Evolutionary conservation across 2,888 invertebrate species (phyloP).

Genomic region (Balanococcus diminutus): DNA sequence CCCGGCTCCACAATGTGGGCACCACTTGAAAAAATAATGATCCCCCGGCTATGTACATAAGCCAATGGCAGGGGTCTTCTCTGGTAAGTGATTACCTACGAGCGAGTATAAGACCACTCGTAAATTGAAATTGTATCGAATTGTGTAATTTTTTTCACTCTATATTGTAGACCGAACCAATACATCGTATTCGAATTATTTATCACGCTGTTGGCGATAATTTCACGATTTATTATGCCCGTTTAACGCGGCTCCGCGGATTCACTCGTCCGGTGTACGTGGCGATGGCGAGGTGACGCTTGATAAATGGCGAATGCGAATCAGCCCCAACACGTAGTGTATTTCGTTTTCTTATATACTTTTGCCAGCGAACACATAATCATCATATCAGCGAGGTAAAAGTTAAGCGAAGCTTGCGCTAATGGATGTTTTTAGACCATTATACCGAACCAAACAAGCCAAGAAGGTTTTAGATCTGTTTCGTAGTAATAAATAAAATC

Average conservation of each 20-base stretch:
- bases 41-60: no score
- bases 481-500: constrained; percentile 34
- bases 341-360: neutral
- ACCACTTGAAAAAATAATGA: no score
- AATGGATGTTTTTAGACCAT: constrained; percentile 34
- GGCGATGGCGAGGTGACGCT: neutral
- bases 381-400: constrained; percentile 24
- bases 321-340: neutral
- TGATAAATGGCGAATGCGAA: constrained; percentile 11
- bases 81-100: neutral
- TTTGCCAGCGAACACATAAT: neutral
- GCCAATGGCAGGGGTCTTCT: no score
- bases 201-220: neutral
- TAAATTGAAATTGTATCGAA: neutral
- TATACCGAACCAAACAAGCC: constrained; percentile 34
- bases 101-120: neutral
- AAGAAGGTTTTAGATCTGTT: constrained; percentile 37
- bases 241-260: neutral
- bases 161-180: neutral
- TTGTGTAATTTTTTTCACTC: neutral
- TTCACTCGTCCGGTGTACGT: neutral
- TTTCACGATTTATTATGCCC: neutral
- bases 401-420: constrained; percentile 30
- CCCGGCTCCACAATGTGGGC: no score
- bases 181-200: neutral